Evolutionary conservation across 1,140 invertebrate species (phyloP).

Genomic region (Bemisia tabaci): DNA sequence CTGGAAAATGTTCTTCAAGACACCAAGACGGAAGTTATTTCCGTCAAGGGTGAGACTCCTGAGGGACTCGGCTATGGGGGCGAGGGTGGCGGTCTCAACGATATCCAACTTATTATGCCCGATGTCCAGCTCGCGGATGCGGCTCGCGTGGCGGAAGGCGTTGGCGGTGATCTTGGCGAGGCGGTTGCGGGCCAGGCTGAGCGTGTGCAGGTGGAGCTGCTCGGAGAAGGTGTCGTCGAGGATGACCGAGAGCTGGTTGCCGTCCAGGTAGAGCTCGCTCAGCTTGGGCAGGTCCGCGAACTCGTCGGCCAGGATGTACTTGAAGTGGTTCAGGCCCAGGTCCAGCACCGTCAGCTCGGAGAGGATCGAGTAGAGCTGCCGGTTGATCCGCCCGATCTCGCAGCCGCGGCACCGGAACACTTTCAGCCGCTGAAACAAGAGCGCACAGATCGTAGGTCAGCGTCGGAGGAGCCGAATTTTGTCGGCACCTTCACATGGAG

Average conservation of each 20-base stretch:
- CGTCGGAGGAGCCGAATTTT: no score
- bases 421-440: conserved; percentile 42
- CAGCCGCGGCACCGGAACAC: conserved; percentile 52
- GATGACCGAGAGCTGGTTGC: conserved; percentile 59
- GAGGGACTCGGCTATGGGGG: conserved; percentile 43
- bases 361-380: conserved; percentile 56
- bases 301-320: conserved; percentile 57
- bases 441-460: conserved; percentile 9
- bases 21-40: conserved; percentile 37
- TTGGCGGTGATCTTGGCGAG: conserved; percentile 52
- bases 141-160: conserved; percentile 51
- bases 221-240: conserved; percentile 55
- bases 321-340: conserved; percentile 60
- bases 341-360: conserved; percentile 52
- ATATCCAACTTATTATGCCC: conserved; percentile 55
- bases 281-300: conserved; percentile 52
- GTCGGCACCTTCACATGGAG: no score
- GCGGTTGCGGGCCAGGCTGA: conserved; percentile 51
- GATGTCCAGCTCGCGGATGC: conserved; percentile 48
- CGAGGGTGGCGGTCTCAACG: conserved; percentile 43
- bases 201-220: conserved; percentile 27
- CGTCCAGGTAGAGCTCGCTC: conserved; percentile 51
- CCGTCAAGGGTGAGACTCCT: conserved; percentile 48
- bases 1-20: conserved; percentile 35
- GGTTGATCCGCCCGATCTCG: conserved; percentile 53